These are phyloP conservation scores for Pollenia amentaria DNA, from an alignment of 2,888 invertebrate species.

Conservation along the genomic window DNA sequence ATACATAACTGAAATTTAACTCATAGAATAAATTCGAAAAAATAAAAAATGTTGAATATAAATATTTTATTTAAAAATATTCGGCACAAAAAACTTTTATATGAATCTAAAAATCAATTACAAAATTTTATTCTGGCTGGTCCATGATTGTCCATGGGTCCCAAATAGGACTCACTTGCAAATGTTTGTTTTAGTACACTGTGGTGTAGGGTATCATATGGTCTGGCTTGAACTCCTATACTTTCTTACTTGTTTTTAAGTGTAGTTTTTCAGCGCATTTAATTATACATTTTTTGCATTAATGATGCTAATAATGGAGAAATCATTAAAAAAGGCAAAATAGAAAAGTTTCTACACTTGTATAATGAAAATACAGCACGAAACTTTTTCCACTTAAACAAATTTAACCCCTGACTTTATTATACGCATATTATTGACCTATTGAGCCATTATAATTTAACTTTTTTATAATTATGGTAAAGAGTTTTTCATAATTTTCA, in stretches of 20 bases:
- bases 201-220: too few relatives aligned
- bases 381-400: constrained; percentile 49
- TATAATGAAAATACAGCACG: not conserved
- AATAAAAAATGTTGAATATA: too few relatives aligned
- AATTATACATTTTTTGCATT: constrained; percentile 35
- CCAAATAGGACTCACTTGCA: too few relatives aligned
- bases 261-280: constrained; percentile 28
- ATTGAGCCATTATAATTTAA: constrained; percentile 62
- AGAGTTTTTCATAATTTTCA: constrained; percentile 23
- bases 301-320: constrained; percentile 58
- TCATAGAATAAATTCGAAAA: too few relatives aligned
- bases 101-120: too few relatives aligned
- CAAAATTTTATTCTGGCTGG: too few relatives aligned
- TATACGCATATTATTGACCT: constrained; percentile 41
- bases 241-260: not conserved
- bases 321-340: constrained; percentile 12
- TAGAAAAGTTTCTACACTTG: constrained; percentile 5
- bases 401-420: constrained; percentile 53
- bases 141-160: too few relatives aligned
- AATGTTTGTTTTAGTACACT: too few relatives aligned
- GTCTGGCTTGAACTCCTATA: too few relatives aligned
- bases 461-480: constrained; percentile 42
- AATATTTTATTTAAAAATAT: too few relatives aligned
- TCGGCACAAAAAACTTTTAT: too few relatives aligned
- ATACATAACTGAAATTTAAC: too few relatives aligned